Evolutionary conservation across 2,888 invertebrate genomes (phyloP), one percentile per base, ranked within the genome.

Genomic region (Gastracanthus pulcherrimus): DNA sequence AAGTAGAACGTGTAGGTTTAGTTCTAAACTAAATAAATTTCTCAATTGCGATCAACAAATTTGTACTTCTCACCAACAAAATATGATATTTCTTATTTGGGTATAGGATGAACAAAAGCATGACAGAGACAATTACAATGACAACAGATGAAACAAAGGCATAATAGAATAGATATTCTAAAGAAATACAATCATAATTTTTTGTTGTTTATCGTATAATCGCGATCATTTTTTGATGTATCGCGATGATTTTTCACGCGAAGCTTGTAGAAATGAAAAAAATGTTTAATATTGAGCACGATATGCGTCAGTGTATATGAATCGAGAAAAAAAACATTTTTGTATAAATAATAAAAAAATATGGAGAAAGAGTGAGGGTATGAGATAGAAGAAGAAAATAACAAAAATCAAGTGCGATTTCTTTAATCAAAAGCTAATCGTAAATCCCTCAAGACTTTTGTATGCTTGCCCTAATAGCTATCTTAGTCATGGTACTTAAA

Each of bases 391-490:
- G 29, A 64, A 64, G 5, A 13, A 69, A 67, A 69, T 34, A 38
- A 31, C 31, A 79, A 80, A 62, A 34, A 36, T 31, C 48, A 64
- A 31, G 34, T 51, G 36, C 38, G 38, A 75, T 75, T 41, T 62
- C 64, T 64, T 55, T 79, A 83, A 84, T 83, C 82, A 83, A 84
- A 86, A 85, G 86, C 85, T 86, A 55, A 55, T 86, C 84, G 83
- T 86, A 84, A 84, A 82, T 83, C 82, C 85, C 82, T 84, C 72
- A 76, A 82, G 16, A 86, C 78, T 86, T 87, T 85, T 85, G 85
- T 87, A 87, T 84, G 86, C 87, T 86, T 87, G 82, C 76, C 82
- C 82, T 64, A 78, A 51, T 41, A 64, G 71, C 38, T 38, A 51
- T 71, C 31, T 31, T 71, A 78, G 71, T 71, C 70, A 71, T 34